phyloP scores from a whole-genome alignment of 2,797 vertebrate species.

The Sebastes taczanowskii region DNA sequence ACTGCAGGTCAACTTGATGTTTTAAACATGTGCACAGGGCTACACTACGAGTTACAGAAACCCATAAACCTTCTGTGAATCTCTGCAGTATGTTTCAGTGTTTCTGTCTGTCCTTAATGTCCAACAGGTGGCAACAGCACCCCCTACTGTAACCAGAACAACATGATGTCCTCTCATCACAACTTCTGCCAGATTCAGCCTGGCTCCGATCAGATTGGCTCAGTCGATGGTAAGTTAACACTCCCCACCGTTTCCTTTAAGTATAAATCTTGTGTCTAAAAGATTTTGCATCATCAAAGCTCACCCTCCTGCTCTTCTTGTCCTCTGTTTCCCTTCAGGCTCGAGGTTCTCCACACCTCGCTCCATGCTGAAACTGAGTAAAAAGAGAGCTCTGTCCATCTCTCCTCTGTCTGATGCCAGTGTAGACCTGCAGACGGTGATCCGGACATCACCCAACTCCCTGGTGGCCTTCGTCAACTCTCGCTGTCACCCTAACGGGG shows the following conservation, averaged over 20 bases:
- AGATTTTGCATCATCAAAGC: background rate
- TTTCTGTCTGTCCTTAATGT: conserved; percentile 7
- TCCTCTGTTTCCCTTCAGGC: conserved; percentile 69
- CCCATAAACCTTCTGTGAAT: background rate
- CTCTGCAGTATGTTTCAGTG: background rate
- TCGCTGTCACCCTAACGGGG: conserved; percentile 87
- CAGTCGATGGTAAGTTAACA: conserved; percentile 84
- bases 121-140: conserved; percentile 84
- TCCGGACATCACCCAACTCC: conserved; percentile 97
- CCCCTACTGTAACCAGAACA: conserved; percentile 89
- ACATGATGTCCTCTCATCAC: conserved; percentile 85
- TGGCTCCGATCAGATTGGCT: conserved; percentile 79
- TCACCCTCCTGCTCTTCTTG: background rate
- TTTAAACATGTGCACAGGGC: background rate
- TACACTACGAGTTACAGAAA: background rate
- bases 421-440: conserved; percentile 96
- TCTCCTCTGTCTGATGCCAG: conserved; percentile 96
- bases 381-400: conserved; percentile 96
- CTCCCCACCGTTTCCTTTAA: accelerated
- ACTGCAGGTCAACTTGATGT: background rate
- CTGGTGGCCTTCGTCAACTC: conserved; percentile 97
- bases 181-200: conserved; percentile 82
- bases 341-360: conserved; percentile 93
- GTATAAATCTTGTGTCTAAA: background rate
- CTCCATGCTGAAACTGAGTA: conserved; percentile 91